phyloP scores from a whole-genome alignment of 2,797 vertebrate species.

The Meriones psammophilus region DNA sequence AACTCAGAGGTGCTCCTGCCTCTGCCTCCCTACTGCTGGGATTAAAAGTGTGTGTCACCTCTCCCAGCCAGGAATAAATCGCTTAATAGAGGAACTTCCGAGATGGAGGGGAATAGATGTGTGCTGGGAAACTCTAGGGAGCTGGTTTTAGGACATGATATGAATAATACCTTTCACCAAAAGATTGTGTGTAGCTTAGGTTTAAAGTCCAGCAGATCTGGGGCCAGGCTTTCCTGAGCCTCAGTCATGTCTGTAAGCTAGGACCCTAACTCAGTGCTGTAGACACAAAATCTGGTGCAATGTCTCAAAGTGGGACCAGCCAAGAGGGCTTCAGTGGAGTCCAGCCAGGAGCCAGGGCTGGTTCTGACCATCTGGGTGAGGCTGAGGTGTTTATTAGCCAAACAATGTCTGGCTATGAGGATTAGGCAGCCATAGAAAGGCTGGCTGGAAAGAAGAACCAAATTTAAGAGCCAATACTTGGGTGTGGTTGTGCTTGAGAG shows the following conservation, averaged over 20 bases:
- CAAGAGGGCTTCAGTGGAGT: neutral
- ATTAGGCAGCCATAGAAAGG: neutral
- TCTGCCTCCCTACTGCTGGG: neutral
- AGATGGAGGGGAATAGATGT: neutral
- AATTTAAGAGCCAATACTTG: neutral
- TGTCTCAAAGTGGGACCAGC: neutral
- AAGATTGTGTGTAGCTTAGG: neutral
- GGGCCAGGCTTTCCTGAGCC: neutral
- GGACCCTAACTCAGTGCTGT: neutral
- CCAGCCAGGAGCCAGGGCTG: neutral
- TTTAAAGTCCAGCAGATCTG: neutral
- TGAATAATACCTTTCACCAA: slow-evolving; percentile 7
- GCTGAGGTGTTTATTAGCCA: neutral
- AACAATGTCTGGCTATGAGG: neutral
- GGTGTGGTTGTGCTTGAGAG: neutral
- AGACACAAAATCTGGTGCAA: neutral
- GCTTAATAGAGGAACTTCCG: neutral
- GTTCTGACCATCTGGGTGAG: neutral
- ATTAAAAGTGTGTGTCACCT: fast-evolving
- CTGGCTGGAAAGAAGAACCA: neutral
- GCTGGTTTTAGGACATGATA: neutral
- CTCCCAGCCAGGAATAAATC: neutral
- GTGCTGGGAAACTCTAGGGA: neutral
- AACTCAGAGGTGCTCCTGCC: neutral
- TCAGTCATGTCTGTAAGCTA: neutral